Base-by-base conservation (phyloP, 92 coral and sea anemone species). In the Ricordea florida region DNA sequence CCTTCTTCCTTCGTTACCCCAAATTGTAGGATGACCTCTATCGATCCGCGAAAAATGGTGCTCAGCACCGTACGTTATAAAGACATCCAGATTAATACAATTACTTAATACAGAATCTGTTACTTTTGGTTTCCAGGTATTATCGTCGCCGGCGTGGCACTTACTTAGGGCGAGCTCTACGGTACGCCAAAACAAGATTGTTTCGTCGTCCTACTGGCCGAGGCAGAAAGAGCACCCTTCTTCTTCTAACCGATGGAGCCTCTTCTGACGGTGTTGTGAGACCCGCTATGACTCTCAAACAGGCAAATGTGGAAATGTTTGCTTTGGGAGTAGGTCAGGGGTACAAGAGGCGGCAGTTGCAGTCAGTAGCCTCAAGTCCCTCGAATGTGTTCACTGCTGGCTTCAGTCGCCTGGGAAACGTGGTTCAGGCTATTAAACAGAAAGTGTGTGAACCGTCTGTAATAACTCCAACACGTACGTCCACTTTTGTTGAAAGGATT, bases 241-340 rank as follows among this genome's bases (percentile, higher is more conserved):
- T 89, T 20, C 76, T 89, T 10, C 66, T 89, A 28, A 80, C 94
- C 0, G 82, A 82, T 22, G 94, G 94, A 6, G 82, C 53, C 2
- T 85, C 94, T 1, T 67, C 79, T 10, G 94, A 89, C 44, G 63
- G 86, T 28, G 80, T 80, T 14, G 50, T 35, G n/a, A 20, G 71
- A 30, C 90, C 90, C 22, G 69, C 94, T 11, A 61, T 60, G 34
- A 47, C 72, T 42, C 63, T 89, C 17, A 67, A 36, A 10, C 52
- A 38, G 3, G 20, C 30, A 5, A 88, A 88, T 18, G 90, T 89
- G n/a, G 85, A 89, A 38, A 16, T 89, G 21, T 86, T 90, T 49
- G 86, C 84, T 5, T 55, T 89, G 38, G 85, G 74, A 9, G 46
- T 85, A 15, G 77, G 77, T 0, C 50, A 67, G 0, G 59, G 70